These are phyloP conservation scores for Melanotaenia nigrans DNA, from an alignment of 2,797 vertebrate species.

Conservation along the genomic window DNA sequence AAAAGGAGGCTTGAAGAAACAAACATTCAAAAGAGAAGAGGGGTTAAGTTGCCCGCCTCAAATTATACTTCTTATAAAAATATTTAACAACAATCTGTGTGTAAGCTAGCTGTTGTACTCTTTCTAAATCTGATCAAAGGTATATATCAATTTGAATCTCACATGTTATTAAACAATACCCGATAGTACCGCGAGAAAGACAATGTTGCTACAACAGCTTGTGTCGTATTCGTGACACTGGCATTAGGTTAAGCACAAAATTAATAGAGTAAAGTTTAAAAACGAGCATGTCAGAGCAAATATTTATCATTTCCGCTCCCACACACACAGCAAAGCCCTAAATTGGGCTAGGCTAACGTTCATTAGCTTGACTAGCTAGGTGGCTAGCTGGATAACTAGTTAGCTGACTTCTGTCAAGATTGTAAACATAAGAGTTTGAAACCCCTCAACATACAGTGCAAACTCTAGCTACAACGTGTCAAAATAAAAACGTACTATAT, in stretches of 20 bases:
- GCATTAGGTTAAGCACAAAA: background rate
- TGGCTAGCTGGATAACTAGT: slow-evolving; percentile 61
- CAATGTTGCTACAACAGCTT: background rate
- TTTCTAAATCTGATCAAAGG: slow-evolving; percentile 8
- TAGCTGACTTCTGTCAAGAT: slow-evolving; percentile 54
- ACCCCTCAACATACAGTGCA: too few relatives aligned
- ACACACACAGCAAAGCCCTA: slow-evolving; percentile 39
- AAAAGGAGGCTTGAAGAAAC: slow-evolving; percentile 1
- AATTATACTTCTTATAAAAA: background rate
- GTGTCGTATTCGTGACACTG: background rate
- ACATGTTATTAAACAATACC: slow-evolving; percentile 9
- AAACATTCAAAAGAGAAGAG: background rate
- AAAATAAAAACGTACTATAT: slow-evolving; percentile 43
- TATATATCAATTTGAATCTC: slow-evolving; percentile 18
- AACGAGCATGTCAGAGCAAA: slow-evolving; percentile 21
- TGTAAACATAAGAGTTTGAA: slow-evolving; percentile 20
- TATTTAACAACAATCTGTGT: background rate
- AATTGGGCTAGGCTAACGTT: slow-evolving; percentile 52
- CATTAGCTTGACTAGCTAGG: slow-evolving; percentile 59
- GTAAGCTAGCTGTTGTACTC: background rate
- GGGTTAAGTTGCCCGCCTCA: background rate
- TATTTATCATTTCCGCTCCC: slow-evolving; percentile 55
- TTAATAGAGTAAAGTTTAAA: background rate
- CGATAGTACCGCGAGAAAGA: slow-evolving; percentile 23
- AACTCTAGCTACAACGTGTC: background rate